A percentile compares a stretch with the other conserved stretches of the same genome.
phyloP scores from a whole-genome alignment of 2,888 invertebrate genomes.

The Tenthredo mesomela region DNA sequence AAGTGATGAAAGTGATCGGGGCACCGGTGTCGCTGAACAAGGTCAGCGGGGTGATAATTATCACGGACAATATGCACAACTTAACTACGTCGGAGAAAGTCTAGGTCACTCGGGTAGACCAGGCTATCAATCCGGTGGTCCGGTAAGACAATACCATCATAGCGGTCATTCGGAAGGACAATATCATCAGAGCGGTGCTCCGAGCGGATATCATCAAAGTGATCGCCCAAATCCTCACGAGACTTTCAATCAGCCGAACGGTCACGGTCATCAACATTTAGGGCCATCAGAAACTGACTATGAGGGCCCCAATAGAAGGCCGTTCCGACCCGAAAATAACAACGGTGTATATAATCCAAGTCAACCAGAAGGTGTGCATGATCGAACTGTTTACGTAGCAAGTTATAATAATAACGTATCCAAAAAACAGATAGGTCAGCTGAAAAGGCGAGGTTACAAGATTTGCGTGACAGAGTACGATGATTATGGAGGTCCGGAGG shows the following conservation, averaged over 20 bases:
- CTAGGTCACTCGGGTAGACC: neutral
- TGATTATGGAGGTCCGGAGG: neutral
- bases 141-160: neutral
- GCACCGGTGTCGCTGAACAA: no score
- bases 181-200: no score
- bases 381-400: neutral
- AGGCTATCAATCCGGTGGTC: neutral
- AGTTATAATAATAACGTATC: neutral
- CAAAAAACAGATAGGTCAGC: neutral
- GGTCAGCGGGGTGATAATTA: neutral
- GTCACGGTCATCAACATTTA: neutral
- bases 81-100: neutral
- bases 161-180: neutral
- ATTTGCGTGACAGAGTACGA: neutral
- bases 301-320: neutral
- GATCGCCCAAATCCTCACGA: neutral
- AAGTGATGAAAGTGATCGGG: neutral
- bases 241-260: neutral
- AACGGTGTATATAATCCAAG: neutral
- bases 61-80: neutral
- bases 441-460: neutral
- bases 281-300: neutral
- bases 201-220: neutral
- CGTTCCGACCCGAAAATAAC: neutral
- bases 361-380: neutral